Evolutionary conservation across 37 sponge, comb jelly and placozoan species (phyloP), one percentile per base, ranked within the genome.

Genomic region (Spongilla lacustris): DNA sequence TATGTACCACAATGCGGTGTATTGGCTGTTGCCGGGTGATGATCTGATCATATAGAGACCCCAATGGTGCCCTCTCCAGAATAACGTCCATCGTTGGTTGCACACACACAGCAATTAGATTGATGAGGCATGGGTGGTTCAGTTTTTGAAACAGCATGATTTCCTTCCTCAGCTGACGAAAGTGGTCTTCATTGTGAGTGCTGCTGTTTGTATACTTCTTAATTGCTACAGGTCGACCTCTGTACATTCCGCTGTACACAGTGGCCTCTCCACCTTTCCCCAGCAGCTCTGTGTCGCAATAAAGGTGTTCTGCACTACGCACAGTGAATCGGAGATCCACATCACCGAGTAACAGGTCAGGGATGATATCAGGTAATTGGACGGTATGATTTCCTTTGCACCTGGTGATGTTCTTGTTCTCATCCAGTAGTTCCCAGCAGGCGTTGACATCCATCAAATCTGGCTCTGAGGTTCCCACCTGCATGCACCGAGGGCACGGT

Each of bases 181-280:
- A 87, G 32, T 89, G 76, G 10, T 4, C 29, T 70, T 4, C 26
- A 19, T 10, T 4, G 46, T 46, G 8, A 8, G 5, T 90, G 5
- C 86, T 83, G 31, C 86, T 87, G 24, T 71, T 85, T 0, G 81
- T 32, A 58, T 90, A 90, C 78, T 81, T 86, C 84, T 96, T 94
- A 31, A 97, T 92, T 33, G 95, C 94, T 21, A 97, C 93, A 35
- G 90, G 82, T 48, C 85, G 86, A 8, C 79, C 91, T 4, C 81
- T 66, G 69, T 82, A 90, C 12, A 78, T 86, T 0, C 97, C 97
- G 25, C 88, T 58, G 79, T 89, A 97, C 25, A 97, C 97, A 13
- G 85, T 83, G 31, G 94, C 95, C 75, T 83, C 92, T 34, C 91
- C 97, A 30, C 97, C 97, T 38, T 79, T 79, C 19, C 97, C 97